phyloP scores from a whole-genome alignment of 2,797 vertebrate genomes.

The Channallabes apus region DNA sequence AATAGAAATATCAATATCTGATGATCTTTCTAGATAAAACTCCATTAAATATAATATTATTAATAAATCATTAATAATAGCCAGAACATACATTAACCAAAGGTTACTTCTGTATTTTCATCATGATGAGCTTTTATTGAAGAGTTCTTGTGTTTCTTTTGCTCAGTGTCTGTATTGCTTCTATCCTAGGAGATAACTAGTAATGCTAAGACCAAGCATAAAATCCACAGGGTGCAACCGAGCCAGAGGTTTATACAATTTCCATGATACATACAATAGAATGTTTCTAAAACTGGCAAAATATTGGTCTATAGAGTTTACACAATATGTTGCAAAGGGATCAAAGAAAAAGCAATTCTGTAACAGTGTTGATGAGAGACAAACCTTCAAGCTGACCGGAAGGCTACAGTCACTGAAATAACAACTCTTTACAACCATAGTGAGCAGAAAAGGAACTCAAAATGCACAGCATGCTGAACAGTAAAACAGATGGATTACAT shows the following conservation, averaged over 20 bases:
- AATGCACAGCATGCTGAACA: neutral
- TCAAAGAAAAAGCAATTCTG: neutral
- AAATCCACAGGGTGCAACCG: neutral
- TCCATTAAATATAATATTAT: too few relatives aligned
- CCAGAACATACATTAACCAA: neutral
- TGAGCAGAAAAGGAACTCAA: neutral
- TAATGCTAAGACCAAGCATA: neutral
- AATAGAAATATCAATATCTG: neutral
- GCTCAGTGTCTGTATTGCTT: neutral
- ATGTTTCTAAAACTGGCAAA: neutral
- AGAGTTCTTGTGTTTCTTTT: neutral
- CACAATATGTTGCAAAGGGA: neutral
- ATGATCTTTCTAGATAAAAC: neutral
- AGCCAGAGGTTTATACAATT: neutral
- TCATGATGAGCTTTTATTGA: neutral
- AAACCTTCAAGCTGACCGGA: neutral
- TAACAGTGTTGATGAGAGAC: neutral
- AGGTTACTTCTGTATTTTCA: neutral
- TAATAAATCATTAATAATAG: neutral
- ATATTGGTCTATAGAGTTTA: neutral
- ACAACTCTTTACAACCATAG: neutral
- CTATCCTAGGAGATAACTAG: neutral
- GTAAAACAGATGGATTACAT: neutral
- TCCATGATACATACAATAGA: neutral
- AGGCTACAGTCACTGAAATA: neutral